Evolutionary conservation across 2,113 vertebrate species (phyloP).

Genomic region (Chaenocephalus aceratus): DNA sequence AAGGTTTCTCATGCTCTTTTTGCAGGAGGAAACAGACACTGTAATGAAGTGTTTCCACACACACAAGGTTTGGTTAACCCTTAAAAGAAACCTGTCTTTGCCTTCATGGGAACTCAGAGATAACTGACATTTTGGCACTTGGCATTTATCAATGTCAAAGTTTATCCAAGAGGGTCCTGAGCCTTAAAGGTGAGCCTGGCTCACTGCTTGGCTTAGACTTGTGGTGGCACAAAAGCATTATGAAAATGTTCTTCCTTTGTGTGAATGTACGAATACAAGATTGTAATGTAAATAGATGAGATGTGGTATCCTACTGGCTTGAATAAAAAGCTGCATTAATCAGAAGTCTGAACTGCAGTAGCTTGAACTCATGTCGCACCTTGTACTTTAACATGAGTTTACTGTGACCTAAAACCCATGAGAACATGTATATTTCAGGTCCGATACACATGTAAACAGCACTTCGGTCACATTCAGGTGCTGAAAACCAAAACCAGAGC

Average conservation of each 20-base stretch:
- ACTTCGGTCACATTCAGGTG: conserved; percentile 27
- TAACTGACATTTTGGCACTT: conserved; percentile 16
- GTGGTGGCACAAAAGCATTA: conserved; percentile 66
- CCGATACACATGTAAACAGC: not conserved
- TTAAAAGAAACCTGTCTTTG: not conserved
- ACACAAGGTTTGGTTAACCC: not conserved
- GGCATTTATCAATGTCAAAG: conserved; percentile 10
- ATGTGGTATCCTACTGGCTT: conserved; percentile 28
- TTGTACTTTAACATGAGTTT: not conserved
- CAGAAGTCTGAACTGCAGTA: conserved; percentile 7
- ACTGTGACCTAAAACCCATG: conserved; percentile 8
- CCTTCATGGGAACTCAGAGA: conserved; percentile 13
- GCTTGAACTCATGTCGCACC: conserved; percentile 20
- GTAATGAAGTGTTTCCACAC: conserved; percentile 1
- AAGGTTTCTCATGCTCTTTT: not conserved
- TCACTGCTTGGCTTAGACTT: conserved; percentile 17
- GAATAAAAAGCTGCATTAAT: conserved; percentile 48
- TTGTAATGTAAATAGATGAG: conserved; percentile 5
- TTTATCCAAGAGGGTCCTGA: not conserved
- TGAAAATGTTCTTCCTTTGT: not conserved
- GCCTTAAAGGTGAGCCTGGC: not conserved
- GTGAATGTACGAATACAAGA: conserved; percentile 33
- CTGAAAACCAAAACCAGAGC: conserved; percentile 52
- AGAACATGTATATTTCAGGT: not conserved
- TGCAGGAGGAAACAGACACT: conserved; percentile 25